Evolutionary conservation across 2,113 vertebrate species (phyloP), one percentile per base, ranked within the genome.

Genomic region (Entelurus aequoreus): DNA sequence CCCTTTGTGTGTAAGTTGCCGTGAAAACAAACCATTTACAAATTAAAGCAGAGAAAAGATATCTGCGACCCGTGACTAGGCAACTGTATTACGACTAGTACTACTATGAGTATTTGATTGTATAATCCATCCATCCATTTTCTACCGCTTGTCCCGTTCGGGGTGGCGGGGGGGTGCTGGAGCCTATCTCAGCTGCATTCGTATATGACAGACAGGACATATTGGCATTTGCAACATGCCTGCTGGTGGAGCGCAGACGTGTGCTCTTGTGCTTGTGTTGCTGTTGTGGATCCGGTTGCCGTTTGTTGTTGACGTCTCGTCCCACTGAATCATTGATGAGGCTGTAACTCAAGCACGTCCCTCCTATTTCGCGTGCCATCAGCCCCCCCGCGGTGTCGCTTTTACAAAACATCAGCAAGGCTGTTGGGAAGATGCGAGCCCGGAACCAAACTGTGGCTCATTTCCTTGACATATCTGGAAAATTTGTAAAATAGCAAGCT

Each of bases 311-410:
- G 60, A 59, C 47, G 59, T 51, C 60, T 76, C 76, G 37, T 46
- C 67, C 59, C 60, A 50, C 68, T 88, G 84, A 85, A 88, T 87
- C 75, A 84, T 88, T 87, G 60, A 88, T 87, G 84, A 83, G 74
- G 6, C 67, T 81, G 85, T 83, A 85, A 88, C 63, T 72, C n/a
- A 73, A 86, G 75, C 71, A 9, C 56, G 16, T 65, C 65, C 79
- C 60, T 49, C 60, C 7, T 66, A 62, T 71, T 59, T 63, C 68
- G 46, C 61, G 73, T 79, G 71, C 80, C 75, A 63, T 63, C 72
- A 19, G 71, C 76, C 57, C 68, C 67, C 66, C 63, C 59, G 57
- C 57, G 21, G 50, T 8, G 51, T 37, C 11, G 44, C 57, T 71
- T 54, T 66, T 62, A 50, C 63, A 73, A 68, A 78, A 69, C 55